Conservation (phyloP, 2,113 vertebrate species). For the Ptilonorhynchus violaceus region DNA sequence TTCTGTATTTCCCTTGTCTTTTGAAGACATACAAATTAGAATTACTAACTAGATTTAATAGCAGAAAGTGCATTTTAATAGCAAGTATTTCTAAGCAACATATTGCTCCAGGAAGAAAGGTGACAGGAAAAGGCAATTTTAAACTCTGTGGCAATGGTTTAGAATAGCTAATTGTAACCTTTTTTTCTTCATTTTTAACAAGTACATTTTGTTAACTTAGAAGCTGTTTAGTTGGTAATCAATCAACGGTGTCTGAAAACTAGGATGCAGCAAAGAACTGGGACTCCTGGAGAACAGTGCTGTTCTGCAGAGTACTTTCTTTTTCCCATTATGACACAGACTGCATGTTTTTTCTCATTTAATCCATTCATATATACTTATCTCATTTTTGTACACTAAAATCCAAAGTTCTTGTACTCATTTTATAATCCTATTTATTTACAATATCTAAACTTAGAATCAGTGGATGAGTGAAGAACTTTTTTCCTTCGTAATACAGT, state of each 20-base stretch:
- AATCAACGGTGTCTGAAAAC: constrained; percentile 36
- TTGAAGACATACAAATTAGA: constrained; percentile 30
- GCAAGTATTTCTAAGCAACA: constrained; percentile 41
- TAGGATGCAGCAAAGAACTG: not conserved
- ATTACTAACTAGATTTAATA: constrained; percentile 48
- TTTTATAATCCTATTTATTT: not conserved
- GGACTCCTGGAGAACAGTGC: not conserved
- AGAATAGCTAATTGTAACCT: constrained; percentile 60
- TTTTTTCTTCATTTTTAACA: constrained; percentile 55
- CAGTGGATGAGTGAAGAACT: not conserved
- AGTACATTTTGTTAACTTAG: constrained; percentile 54
- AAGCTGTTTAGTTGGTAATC: constrained; percentile 48
- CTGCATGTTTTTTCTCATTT: not conserved
- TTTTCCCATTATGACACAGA: not conserved
- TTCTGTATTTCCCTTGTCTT: not conserved
- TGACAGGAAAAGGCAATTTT: constrained; percentile 54
- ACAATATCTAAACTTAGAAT: not conserved
- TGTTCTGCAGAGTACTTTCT: not conserved
- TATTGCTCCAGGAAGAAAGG: constrained; percentile 53
- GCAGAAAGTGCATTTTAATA: constrained; percentile 47
- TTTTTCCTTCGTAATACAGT: not conserved
- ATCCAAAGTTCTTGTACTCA: not conserved
- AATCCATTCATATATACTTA: not conserved
- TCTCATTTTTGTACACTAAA: not conserved
- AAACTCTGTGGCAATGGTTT: constrained; percentile 44